phyloP scores from a whole-genome alignment of 2,797 vertebrate species.

The Sebastes hubbsi region DNA sequence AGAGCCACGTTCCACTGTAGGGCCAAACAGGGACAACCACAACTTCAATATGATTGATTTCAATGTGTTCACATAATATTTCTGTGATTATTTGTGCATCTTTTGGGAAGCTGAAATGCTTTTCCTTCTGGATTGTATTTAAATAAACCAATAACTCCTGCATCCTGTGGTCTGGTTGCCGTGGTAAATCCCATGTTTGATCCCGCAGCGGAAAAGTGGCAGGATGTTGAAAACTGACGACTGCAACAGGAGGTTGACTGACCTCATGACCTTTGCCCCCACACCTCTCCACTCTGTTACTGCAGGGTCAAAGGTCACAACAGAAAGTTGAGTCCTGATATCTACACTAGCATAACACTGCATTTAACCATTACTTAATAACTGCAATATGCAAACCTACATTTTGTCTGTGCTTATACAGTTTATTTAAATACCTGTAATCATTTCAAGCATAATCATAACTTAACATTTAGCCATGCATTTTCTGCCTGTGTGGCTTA shows the following conservation, averaged over 20 bases:
- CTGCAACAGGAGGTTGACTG: conserved; percentile 37
- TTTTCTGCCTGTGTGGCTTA: conserved; percentile 35
- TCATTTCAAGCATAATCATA: conserved; percentile 12
- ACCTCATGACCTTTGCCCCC: conserved; percentile 27
- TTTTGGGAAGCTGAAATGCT: not conserved
- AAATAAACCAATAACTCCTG: conserved; percentile 25
- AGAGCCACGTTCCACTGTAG: conserved; percentile 23
- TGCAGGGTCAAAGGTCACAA: conserved; percentile 33
- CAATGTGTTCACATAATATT: conserved; percentile 2
- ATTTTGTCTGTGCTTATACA: conserved; percentile 10
- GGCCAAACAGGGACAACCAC: conserved; percentile 42
- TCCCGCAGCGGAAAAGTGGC: conserved; percentile 2
- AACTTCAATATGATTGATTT: conserved; percentile 5
- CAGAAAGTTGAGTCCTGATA: conserved; percentile 16
- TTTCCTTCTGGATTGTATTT: conserved; percentile 33
- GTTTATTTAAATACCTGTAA: conserved; percentile 36
- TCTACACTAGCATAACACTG: conserved; percentile 36
- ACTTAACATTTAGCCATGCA: conserved; percentile 34
- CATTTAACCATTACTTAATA: conserved; percentile 22
- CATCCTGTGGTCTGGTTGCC: conserved; percentile 23
- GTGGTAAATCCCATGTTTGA: conserved; percentile 27
- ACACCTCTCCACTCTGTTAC: not conserved
- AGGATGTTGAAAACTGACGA: conserved; percentile 38
- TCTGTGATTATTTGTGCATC: conserved; percentile 32
- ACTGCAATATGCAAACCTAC: conserved; percentile 30